Percentiles rank a stretch among this genome's conserved stretches.
Conservation (phyloP, 2,797 vertebrate species). For the Eptatretus atami region DNA sequence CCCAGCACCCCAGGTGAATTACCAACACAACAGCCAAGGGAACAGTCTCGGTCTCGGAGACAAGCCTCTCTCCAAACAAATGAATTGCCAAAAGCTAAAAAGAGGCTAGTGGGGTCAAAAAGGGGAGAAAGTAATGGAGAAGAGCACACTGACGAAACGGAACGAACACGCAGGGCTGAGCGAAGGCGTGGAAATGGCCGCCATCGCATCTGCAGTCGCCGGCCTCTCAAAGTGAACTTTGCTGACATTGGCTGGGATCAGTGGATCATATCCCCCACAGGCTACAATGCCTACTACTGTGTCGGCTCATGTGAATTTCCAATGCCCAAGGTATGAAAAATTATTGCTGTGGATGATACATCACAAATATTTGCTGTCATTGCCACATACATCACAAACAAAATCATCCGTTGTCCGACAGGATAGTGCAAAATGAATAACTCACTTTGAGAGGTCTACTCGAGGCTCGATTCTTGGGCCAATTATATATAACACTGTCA, state of each 20-base stretch:
- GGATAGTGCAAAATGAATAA: too few species aligned
- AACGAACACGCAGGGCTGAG: slow-evolving; percentile 2
- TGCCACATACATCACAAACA: too few species aligned
- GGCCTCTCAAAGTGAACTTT: neutral
- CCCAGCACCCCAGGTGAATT: too few species aligned
- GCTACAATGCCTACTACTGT: slow-evolving; percentile 1
- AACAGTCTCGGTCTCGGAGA: neutral
- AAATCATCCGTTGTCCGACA: too few species aligned
- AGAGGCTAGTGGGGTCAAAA: neutral
- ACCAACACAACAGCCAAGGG: neutral
- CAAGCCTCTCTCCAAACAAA: neutral
- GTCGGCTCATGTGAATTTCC: slow-evolving; percentile 2
- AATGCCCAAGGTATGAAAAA: slow-evolving; percentile 6
- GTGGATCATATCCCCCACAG: neutral
- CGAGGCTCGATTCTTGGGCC: too few species aligned
- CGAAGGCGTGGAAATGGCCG: neutral
- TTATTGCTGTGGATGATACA: too few species aligned
- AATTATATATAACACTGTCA: too few species aligned
- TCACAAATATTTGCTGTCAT: too few species aligned
- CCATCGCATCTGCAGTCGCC: neutral
- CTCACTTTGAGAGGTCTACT: too few species aligned
- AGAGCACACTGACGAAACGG: neutral
- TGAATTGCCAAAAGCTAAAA: neutral
- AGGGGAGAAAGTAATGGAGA: neutral
- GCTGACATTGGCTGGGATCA: slow-evolving; percentile 1